These are phyloP conservation scores for Belonocnema kinseyi DNA, from an alignment of 1,140 invertebrate genomes.

Conservation along the genomic window DNA sequence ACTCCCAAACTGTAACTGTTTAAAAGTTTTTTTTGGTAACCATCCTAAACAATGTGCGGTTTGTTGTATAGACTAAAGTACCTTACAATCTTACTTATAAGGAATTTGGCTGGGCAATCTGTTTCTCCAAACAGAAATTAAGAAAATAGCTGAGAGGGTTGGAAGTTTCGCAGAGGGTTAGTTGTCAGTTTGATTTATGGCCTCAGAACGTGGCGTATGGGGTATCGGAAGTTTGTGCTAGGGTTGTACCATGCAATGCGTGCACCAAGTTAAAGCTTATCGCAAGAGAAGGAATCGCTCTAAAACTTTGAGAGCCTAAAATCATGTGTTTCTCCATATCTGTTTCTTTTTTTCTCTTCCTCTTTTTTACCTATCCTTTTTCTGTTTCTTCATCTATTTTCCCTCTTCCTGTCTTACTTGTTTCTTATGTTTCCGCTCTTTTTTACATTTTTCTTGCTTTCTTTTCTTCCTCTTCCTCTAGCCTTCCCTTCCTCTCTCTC, in stretches of 20 bases:
- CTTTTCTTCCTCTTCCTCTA: not conserved
- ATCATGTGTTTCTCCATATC: constrained; percentile 21
- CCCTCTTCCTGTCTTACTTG: not conserved
- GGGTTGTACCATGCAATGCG: constrained; percentile 15
- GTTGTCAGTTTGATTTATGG: constrained; percentile 16
- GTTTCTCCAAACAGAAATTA: not conserved
- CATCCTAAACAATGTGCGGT: too few species aligned
- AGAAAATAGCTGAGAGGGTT: constrained; percentile 1
- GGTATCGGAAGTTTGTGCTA: constrained; percentile 24
- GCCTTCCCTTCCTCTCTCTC: constrained; percentile 2
- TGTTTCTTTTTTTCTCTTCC: constrained; percentile 7
- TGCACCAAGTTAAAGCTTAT: constrained; percentile 28
- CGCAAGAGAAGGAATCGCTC: constrained; percentile 3
- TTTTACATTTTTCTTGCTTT: not conserved
- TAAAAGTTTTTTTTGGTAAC: too few species aligned
- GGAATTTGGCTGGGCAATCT: not conserved
- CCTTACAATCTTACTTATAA: too few species aligned
- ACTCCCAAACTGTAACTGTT: too few species aligned
- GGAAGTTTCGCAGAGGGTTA: not conserved
- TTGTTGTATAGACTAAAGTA: too few species aligned
- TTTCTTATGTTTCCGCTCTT: not conserved
- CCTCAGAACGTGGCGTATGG: not conserved
- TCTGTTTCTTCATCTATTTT: not conserved
- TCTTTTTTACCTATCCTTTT: not conserved
- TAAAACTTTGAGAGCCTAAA: constrained; percentile 7